Base-by-base conservation (phyloP, 2,888 invertebrate species). In the Hypselothyrea guttata region DNA sequence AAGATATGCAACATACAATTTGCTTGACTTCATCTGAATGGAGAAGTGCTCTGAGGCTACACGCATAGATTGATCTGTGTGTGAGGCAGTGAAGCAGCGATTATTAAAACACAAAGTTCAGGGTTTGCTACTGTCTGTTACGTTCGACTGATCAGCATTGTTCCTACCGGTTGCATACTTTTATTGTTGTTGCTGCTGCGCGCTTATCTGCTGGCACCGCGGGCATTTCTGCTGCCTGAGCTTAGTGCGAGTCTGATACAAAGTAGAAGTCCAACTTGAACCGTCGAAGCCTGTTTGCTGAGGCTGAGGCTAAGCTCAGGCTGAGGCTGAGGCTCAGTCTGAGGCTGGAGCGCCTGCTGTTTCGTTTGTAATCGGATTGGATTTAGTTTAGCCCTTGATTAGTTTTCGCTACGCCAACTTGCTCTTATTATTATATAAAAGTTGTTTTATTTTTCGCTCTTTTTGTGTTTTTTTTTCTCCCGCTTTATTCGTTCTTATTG, bases 371-470 rank as follows among this genome's bases (percentile, higher is more conserved):
- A 77, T 87, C 75, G 86, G 87, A 87, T 87, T 88, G 87, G 87
- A 86, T 88, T 87, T 86, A 82, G 87, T 81, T 86, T 84, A 84
- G 88, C 87, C 88, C 88, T 89, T 89, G 89, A 88, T 88, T 89
- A 88, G 89, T 89, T 88, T 82, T 87, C 78, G 77, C 72, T 58
- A 59, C 44, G 76, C 73, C 84, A 56, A 75, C 13, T 63, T 81
- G 84, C 78, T 81, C 81, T 83, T 81, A 81, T 81, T 81, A 81
- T 81, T 84, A 75, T 68, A 65, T 78, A 73, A 71, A 78, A 70
- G 62, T 60, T 65, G 55, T 57, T 66, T 61, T 69, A 49, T 62
- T 56, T 56, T 49, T 41, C n/a, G 42, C 55, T 45, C 44, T 44
- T 35, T 30, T n/a, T n/a, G n/a, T n/a, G n/a, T n/a, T n/a, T n/a